Evolutionary conservation across 64 coral and sea anemone species (phyloP), one percentile per base, ranked within the genome.

Genomic region (Catalaphyllia jardinei): DNA sequence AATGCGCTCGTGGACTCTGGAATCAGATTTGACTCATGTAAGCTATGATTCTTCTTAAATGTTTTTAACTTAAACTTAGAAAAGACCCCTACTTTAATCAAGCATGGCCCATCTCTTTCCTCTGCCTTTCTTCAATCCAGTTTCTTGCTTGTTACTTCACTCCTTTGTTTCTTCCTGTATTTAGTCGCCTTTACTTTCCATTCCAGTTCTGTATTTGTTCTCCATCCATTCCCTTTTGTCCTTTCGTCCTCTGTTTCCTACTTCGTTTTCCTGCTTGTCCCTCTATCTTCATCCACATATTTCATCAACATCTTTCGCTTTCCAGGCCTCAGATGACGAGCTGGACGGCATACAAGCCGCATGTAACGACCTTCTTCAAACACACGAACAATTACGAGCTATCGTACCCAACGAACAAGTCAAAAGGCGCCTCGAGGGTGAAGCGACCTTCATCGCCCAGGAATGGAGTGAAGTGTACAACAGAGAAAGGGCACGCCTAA

Each of bases 391-490:
- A 29, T 76, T 97, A 0, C 77, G 89, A 72, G 76, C 39, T 20
- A 60, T 90, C 12, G 82, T 93, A 17, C 95, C 95, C 15, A 97
- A 91, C 28, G 92, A 97, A 60, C 82, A 93, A 79, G 80, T 94
- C 50, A 97, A 93, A 71, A 79, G 93, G 55, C 87, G 88, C 42
- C 67, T 97, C 18, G 79, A 62, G 80, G 75, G 62, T 24, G 87
- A 89, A 59, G 75, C 84, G 1, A 51, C 64, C 2, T 86, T 86
- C 51, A 84, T 97, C 33, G 76, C 82, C 18, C 91, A 97, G 31
- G 91, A 94, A 67, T 97, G 95, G 91, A 69, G 90, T 31, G 95
- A 97, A 29, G 78, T 97, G 31, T 97, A 91, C 77, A 88, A 60
- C 74, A 87, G 85, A 19, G 95, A 97, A 50, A 97, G 93, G 73